Conservation (phyloP, 1,140 invertebrate genomes). For the Scaptomyza pallida region DNA sequence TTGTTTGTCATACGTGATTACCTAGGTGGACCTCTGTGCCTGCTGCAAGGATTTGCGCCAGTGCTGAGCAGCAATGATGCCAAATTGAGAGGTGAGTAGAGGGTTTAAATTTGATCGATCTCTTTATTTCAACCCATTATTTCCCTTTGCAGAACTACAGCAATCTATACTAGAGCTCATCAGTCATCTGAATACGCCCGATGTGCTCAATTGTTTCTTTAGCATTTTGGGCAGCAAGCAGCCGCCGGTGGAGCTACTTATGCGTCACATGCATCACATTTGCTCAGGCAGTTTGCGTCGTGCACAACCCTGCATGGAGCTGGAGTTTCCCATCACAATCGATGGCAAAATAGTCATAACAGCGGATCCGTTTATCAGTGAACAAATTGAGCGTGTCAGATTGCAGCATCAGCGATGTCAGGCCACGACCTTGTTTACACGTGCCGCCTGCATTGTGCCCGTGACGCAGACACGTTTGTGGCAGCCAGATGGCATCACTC, state of each 20-base stretch:
- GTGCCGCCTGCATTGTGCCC: conserved; percentile 74
- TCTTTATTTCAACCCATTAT: not conserved
- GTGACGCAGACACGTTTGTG: conserved; percentile 72
- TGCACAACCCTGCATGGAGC: conserved; percentile 67
- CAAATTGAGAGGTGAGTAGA: conserved; percentile 57
- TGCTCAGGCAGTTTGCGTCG: conserved; percentile 54
- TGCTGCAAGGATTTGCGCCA: conserved; percentile 72
- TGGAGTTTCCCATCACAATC: conserved; percentile 73
- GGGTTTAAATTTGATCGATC: not conserved
- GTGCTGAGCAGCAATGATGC: conserved; percentile 68
- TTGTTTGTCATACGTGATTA: conserved; percentile 77
- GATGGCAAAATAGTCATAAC: conserved; percentile 78
- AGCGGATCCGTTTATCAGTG: conserved; percentile 53
- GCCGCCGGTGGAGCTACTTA: conserved; percentile 71
- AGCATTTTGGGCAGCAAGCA: conserved; percentile 71
- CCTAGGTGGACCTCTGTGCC: conserved; percentile 73
- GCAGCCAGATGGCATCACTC: conserved; percentile 68
- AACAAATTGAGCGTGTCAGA: conserved; percentile 70
- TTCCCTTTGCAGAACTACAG: conserved; percentile 62
- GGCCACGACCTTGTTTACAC: conserved; percentile 67
- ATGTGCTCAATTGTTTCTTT: conserved; percentile 70
- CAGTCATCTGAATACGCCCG: conserved; percentile 73
- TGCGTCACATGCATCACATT: conserved; percentile 74
- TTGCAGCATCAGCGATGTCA: conserved; percentile 69
- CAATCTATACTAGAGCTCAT: conserved; percentile 77